Evolutionary conservation across 2,797 vertebrate genomes (phyloP).

Genomic region (Pseudochirops cupreus): DNA sequence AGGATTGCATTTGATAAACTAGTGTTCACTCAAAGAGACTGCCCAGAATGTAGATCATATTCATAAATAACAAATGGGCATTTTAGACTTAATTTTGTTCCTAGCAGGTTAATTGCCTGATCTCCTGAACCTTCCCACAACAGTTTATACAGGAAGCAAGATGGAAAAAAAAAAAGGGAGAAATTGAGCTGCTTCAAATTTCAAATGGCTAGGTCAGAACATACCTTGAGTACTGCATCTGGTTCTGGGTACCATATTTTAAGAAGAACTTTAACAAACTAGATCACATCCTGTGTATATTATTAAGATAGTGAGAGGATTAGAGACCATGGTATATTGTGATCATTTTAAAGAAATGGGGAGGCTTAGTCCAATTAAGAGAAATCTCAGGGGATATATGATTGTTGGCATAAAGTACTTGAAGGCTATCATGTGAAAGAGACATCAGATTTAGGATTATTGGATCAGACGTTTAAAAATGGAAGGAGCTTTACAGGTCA

Average conservation of each 20-base stretch:
- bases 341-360: not conserved
- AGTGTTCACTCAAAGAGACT: conserved; percentile 66
- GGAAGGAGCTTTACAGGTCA: not conserved
- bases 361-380: not conserved
- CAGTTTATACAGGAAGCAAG: conserved; percentile 54
- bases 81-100: conserved; percentile 35
- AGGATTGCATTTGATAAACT: conserved; percentile 84
- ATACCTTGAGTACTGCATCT: not conserved
- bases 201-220: not conserved
- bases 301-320: not conserved
- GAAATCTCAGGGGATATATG: not conserved
- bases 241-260: not conserved
- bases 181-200: conserved; percentile 25
- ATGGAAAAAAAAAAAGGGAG: not conserved
- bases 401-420: not conserved
- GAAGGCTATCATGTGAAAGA: not conserved
- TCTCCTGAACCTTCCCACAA: conserved; percentile 63
- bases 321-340: not conserved
- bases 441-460: not conserved
- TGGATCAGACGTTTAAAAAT: not conserved
- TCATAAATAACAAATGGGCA: conserved; percentile 69
- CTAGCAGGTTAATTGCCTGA: conserved; percentile 70
- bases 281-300: not conserved
- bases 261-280: not conserved
- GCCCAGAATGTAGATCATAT: conserved; percentile 69